Conservation (phyloP, 2,113 vertebrate species). For the Thinocorus orbignyianus region DNA sequence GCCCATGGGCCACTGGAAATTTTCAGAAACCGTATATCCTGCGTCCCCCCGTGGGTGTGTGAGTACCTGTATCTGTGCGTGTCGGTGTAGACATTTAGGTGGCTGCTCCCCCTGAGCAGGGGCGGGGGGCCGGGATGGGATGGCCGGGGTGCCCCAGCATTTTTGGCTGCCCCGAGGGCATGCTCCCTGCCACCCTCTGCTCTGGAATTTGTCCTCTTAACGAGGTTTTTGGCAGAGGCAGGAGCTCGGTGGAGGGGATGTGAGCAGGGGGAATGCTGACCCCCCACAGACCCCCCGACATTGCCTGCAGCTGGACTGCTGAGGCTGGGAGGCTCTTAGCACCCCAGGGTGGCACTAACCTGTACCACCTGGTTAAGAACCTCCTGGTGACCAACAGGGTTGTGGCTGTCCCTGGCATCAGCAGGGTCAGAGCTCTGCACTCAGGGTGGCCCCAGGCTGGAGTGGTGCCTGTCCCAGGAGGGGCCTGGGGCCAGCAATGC, state of each 20-base stretch:
- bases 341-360: neutral
- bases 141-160: neutral
- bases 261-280: neutral
- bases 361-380: neutral
- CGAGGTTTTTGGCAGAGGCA: neutral
- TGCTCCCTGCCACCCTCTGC: neutral
- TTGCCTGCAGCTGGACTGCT: neutral
- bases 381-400: accelerated
- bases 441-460: neutral
- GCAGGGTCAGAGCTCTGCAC: neutral
- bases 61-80: constrained; percentile 57
- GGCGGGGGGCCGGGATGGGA: accelerated
- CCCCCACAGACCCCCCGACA: neutral
- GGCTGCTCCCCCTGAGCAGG: neutral
- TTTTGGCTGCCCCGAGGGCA: neutral
- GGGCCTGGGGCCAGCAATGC: neutral
- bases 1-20: neutral
- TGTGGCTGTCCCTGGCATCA: neutral
- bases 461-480: neutral
- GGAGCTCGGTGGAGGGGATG: neutral
- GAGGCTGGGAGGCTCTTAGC: neutral
- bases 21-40: constrained; percentile 71
- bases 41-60: constrained; percentile 46
- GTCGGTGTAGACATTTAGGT: constrained; percentile 38
- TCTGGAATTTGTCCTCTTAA: neutral